These are phyloP conservation scores for Menura novaehollandiae DNA, from an alignment of 2,113 vertebrate species.

Conservation along the genomic window DNA sequence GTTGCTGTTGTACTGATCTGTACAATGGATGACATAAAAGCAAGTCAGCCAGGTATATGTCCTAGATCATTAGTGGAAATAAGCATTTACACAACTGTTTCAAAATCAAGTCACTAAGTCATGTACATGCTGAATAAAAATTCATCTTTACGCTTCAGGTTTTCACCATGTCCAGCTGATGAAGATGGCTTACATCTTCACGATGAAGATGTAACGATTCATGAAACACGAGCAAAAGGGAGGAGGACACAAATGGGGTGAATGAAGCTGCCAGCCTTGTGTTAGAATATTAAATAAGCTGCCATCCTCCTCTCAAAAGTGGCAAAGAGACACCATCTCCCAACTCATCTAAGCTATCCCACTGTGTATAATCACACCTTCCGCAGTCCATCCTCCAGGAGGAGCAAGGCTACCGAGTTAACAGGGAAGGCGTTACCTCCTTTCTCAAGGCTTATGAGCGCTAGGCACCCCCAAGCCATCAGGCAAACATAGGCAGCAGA, in stretches of 20 bases:
- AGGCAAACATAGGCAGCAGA: background rate
- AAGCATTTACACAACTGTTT: background rate
- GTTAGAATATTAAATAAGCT: background rate
- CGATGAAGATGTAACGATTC: no score
- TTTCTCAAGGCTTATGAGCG: background rate
- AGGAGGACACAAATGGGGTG: rapidly evolving
- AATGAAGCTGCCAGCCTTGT: background rate
- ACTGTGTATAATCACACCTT: background rate
- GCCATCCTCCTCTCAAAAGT: background rate
- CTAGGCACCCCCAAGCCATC: background rate
- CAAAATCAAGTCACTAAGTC: background rate
- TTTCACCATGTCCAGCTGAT: background rate
- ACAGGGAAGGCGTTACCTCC: background rate
- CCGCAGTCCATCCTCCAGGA: background rate
- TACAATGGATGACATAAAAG: background rate
- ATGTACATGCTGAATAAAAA: background rate
- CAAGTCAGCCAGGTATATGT: background rate
- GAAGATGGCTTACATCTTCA: background rate
- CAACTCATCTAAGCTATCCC: background rate
- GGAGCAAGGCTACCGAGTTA: background rate
- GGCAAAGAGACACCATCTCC: background rate
- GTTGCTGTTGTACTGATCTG: background rate
- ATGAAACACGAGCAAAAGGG: background rate
- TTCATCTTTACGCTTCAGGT: background rate
- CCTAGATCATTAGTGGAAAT: background rate